These are phyloP conservation scores for Acanthosepion pharaonis DNA, from an alignment of 2,888 invertebrate genomes.

Conservation along the genomic window DNA sequence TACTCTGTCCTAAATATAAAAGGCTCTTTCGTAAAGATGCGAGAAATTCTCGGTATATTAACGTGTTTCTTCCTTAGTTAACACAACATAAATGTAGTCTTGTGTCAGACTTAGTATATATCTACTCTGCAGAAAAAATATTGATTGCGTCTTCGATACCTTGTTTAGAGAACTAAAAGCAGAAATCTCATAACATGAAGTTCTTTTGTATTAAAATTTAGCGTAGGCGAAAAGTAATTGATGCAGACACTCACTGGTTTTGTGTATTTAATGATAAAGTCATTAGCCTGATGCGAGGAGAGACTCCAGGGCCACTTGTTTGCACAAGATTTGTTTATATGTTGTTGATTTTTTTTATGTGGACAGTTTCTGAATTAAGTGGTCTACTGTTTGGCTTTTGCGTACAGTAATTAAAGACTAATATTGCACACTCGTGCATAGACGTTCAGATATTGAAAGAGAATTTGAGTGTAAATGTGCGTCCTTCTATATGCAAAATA, in stretches of 20 bases:
- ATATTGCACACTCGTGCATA: not conserved
- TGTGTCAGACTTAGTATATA: not conserved
- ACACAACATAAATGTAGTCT: not conserved
- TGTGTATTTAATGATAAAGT: slow-evolving; percentile 33
- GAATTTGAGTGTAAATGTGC: not conserved
- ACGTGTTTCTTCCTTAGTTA: not conserved
- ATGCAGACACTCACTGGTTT: not conserved
- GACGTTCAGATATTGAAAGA: not conserved
- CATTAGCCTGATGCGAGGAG: not conserved
- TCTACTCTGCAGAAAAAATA: not conserved
- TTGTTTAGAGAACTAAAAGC: not conserved
- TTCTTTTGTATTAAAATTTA: not conserved
- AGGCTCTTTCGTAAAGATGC: no score
- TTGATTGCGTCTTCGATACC: not conserved
- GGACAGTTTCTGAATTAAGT: slow-evolving; percentile 4
- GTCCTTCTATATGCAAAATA: not conserved
- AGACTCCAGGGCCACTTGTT: not conserved
- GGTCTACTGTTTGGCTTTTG: not conserved
- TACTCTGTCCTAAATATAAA: no score
- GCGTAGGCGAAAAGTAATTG: not conserved
- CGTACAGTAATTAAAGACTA: not conserved
- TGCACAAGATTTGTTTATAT: not conserved
- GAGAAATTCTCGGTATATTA: no score
- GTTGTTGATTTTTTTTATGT: not conserved
- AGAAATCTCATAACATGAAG: not conserved